Base-by-base conservation (phyloP, 1,140 invertebrate genomes). In the Trigoniulus corallinus region DNA sequence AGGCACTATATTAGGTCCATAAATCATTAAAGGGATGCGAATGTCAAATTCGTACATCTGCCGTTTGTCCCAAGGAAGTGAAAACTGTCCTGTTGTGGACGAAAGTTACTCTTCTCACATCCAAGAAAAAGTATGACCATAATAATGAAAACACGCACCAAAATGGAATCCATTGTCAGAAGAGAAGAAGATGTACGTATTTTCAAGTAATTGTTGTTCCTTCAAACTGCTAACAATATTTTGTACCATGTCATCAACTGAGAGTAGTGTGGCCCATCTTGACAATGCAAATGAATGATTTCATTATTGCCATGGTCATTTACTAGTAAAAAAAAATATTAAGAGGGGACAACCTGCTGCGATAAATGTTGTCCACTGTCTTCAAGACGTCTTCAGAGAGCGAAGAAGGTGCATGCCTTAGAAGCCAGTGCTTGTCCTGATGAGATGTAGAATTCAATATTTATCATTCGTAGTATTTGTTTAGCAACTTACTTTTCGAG, bases 151-250 rank as follows among this genome's bases (percentile, higher is more conserved):
- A 20, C 15, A 2, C 60, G 65, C 68, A 79, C 84, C 85, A 59
- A 89, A 69, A 69, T 92, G 88, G 67, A 80, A 92, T 45, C 87
- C 87, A 70, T 91, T 88, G 62, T 93, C 87, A 0, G 86, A 88
- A 0, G 84, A 82, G 57, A 81, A 86, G 43, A 91, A 77, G 0
- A 91, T 61, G 59, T 81, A 88, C 2, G 87, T 91, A 57, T 84
- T 73, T 3, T 83, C 64, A 3, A 88, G 60, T 1, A 78, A 37
- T 4, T 72, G 60, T 15, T 67, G 62, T 2, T 64, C 54, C 40
- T 75, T 66, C 39, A 88, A 61, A 22, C 69, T 60, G 1, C 67
- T 57, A 13, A 86, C 61, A 3, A 91, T 62, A 49, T 68, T 67
- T 13, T 73, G 70, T 1, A 91, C 77, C 69, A 92, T 71, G 56